phyloP scores from a whole-genome alignment of 2,888 invertebrate species.

The Furcula furcula region DNA sequence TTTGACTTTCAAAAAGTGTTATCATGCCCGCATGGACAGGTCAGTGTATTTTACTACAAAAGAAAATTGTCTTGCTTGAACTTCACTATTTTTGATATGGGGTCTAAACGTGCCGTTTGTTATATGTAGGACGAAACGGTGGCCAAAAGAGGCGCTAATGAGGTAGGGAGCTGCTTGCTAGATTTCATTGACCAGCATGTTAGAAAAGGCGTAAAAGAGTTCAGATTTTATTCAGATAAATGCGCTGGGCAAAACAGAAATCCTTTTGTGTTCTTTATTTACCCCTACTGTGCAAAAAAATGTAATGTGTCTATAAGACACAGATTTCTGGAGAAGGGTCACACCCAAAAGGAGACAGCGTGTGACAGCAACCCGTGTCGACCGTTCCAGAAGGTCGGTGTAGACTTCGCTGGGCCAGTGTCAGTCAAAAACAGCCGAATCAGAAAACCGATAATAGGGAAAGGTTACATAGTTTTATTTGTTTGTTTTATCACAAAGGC shows the following conservation, averaged over 20 bases:
- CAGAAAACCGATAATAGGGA: too few relatives aligned
- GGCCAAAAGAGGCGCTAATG: neutral
- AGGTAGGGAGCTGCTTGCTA: neutral
- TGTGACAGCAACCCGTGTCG: too few relatives aligned
- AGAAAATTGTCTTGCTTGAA: conserved; percentile 4
- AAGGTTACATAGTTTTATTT: too few relatives aligned
- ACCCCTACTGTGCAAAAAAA: neutral
- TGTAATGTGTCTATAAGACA: too few relatives aligned
- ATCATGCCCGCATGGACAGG: too few relatives aligned
- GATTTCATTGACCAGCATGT: neutral
- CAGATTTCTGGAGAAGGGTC: conserved; percentile 7
- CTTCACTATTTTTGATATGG: conserved; percentile 4
- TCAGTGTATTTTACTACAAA: conserved; percentile 4
- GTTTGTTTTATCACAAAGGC: too few relatives aligned
- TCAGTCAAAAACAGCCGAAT: too few relatives aligned
- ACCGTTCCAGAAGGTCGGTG: too few relatives aligned
- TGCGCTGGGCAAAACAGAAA: conserved; percentile 4
- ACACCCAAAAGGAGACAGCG: conserved; percentile 7
- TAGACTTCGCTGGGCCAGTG: too few relatives aligned
- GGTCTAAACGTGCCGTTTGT: neutral
- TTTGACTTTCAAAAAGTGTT: too few relatives aligned
- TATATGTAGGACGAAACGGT: conserved; percentile 6
- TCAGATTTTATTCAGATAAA: neutral
- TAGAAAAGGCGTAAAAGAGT: too few relatives aligned
- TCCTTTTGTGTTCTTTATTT: neutral